Conservation (phyloP, 2,113 vertebrate species). For the Donacobius atricapilla region DNA sequence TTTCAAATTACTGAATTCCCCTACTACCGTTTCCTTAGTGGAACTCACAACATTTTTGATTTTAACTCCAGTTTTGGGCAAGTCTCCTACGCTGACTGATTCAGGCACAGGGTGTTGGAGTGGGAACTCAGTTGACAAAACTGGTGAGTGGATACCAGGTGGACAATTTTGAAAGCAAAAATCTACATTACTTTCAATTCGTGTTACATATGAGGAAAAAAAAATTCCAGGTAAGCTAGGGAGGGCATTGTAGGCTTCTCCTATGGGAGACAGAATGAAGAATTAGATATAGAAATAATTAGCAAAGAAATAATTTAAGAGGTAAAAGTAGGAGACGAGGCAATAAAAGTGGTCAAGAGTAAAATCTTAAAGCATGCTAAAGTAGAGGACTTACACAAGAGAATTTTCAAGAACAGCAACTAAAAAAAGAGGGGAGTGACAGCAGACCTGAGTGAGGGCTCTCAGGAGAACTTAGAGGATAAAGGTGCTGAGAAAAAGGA, state of each 20-base stretch:
- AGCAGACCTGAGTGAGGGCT: background rate
- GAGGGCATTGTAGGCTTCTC: background rate
- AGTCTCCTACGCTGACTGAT: background rate
- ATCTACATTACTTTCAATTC: background rate
- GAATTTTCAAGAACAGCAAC: background rate
- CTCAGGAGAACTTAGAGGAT: background rate
- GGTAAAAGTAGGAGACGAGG: background rate
- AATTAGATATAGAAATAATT: background rate
- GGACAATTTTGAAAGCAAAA: background rate
- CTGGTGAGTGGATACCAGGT: background rate
- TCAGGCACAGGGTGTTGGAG: background rate
- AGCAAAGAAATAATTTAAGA: background rate
- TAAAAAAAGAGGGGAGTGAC: background rate
- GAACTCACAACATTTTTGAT: background rate
- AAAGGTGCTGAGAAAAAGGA: background rate
- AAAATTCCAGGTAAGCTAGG: background rate
- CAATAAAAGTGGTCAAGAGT: background rate
- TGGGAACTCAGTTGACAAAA: background rate
- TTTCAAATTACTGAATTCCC: background rate
- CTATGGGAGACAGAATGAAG: background rate
- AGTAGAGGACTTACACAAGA: background rate
- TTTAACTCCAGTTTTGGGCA: background rate
- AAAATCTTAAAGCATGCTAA: background rate
- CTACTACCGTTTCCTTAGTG: background rate
- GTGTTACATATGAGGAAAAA: background rate